These are phyloP conservation scores for Drosophila borealis DNA, from an alignment of 2,888 invertebrate genomes.

Conservation along the genomic window DNA sequence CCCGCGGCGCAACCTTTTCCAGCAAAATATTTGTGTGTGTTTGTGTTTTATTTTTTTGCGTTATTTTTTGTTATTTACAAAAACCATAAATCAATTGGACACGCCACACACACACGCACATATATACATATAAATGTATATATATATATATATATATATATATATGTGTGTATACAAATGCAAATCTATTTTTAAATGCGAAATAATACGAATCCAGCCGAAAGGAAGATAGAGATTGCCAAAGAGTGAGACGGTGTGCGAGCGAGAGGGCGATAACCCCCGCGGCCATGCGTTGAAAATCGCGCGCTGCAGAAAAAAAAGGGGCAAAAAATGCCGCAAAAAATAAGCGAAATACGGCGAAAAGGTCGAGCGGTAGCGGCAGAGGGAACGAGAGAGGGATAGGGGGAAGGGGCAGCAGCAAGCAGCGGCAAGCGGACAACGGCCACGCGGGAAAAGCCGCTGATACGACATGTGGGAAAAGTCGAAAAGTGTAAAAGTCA, in stretches of 20 bases:
- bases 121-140: not conserved
- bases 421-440: constrained; percentile 43
- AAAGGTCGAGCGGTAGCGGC: constrained; percentile 34
- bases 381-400: not conserved
- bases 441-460: constrained; percentile 75
- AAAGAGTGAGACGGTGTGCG: constrained; percentile 7
- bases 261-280: constrained; percentile 46
- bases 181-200: constrained; percentile 85
- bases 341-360: constrained; percentile 37
- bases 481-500: constrained; percentile 74
- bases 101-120: constrained; percentile 73
- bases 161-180: constrained; percentile 58
- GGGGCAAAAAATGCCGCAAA: constrained; percentile 53
- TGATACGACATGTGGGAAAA: constrained; percentile 80
- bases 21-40: constrained; percentile 50
- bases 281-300: constrained; percentile 72
- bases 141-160: not conserved
- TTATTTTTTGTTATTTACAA: constrained; percentile 77
- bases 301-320: constrained; percentile 58
- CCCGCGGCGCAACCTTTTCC: constrained; percentile 71
- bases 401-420: not conserved
- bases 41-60: constrained; percentile 48
- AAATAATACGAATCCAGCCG: constrained; percentile 81
- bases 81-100: constrained; percentile 85
- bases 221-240: constrained; percentile 40